Evolutionary conservation across 2,888 invertebrate species (phyloP).

Genomic region (Ichneumoninae sp.): DNA sequence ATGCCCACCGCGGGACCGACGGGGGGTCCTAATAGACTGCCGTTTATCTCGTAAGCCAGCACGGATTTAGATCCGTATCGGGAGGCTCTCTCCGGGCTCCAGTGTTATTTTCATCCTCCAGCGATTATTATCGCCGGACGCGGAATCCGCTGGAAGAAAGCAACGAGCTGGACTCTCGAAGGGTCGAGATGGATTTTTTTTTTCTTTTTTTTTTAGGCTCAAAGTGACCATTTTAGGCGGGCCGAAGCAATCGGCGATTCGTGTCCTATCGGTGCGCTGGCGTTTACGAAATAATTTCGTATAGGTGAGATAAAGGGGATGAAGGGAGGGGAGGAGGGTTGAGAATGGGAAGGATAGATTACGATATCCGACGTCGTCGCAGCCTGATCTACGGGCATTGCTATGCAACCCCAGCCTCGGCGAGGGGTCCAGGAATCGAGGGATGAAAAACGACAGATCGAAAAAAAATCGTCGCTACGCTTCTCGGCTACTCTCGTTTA

Average conservation of each 20-base stretch:
- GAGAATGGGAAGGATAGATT: constrained; percentile 30
- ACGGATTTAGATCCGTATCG: constrained; percentile 79
- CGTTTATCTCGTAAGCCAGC: constrained; percentile 80
- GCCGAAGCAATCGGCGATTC: background rate
- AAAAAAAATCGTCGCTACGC: background rate
- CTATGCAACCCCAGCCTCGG: constrained; percentile 2
- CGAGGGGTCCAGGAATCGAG: constrained; percentile 39
- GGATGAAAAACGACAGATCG: constrained; percentile 15
- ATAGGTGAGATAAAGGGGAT: constrained; percentile 22
- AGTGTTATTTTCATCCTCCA: constrained; percentile 49
- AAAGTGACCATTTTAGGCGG: too few species aligned
- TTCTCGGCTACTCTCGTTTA: background rate
- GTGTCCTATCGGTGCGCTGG: background rate
- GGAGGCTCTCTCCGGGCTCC: constrained; percentile 51
- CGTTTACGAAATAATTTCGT: constrained; percentile 16
- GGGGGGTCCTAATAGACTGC: constrained; percentile 76
- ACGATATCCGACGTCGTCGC: constrained; percentile 28
- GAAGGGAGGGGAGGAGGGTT: background rate
- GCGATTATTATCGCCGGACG: constrained; percentile 54
- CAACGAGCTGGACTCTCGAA: constrained; percentile 12
- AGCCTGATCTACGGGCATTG: constrained; percentile 1
- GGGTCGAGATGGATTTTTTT: background rate
- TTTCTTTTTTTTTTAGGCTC: too few species aligned
- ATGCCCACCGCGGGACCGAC: constrained; percentile 11
- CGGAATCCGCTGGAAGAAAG: background rate